These are phyloP conservation scores for Pristionchus japonicus DNA, from an alignment of 2,888 invertebrate genomes.

Conservation along the genomic window DNA sequence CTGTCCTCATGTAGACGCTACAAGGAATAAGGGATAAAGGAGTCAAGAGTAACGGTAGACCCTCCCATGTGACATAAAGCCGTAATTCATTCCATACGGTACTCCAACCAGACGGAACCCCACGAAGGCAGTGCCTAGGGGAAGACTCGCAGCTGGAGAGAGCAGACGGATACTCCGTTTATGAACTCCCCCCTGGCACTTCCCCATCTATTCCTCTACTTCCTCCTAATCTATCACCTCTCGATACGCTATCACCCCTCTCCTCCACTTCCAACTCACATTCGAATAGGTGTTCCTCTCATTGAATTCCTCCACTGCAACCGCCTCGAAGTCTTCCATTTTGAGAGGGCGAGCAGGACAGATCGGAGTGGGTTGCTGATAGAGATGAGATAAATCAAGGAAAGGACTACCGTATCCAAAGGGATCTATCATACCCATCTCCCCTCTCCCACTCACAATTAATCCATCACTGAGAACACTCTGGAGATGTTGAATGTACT, in stretches of 20 bases:
- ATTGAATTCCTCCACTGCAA: constrained; percentile 49
- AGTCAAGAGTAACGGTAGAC: too few relatives aligned
- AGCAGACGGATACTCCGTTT: background rate
- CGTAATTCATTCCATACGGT: background rate
- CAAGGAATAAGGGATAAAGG: background rate
- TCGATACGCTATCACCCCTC: too few relatives aligned
- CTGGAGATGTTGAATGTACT: constrained; percentile 47
- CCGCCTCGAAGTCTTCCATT: constrained; percentile 48
- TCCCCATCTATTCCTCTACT: background rate
- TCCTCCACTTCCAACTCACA: background rate
- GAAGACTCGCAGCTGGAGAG: background rate
- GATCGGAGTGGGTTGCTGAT: constrained; percentile 9
- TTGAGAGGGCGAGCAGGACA: constrained; percentile 31
- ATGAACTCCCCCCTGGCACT: background rate
- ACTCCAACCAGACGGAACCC: background rate
- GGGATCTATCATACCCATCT: too few relatives aligned
- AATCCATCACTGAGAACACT: constrained; percentile 11
- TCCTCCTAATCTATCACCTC: too few relatives aligned
- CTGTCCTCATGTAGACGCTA: constrained; percentile 26
- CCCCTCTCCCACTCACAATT: background rate
- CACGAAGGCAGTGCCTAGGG: background rate
- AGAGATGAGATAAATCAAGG: background rate
- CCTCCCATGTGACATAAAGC: background rate
- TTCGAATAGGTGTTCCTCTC: constrained; percentile 35
- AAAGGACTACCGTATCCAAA: background rate